Evolutionary conservation across 2,888 invertebrate genomes (phyloP).

Genomic region (Molorchus minor): DNA sequence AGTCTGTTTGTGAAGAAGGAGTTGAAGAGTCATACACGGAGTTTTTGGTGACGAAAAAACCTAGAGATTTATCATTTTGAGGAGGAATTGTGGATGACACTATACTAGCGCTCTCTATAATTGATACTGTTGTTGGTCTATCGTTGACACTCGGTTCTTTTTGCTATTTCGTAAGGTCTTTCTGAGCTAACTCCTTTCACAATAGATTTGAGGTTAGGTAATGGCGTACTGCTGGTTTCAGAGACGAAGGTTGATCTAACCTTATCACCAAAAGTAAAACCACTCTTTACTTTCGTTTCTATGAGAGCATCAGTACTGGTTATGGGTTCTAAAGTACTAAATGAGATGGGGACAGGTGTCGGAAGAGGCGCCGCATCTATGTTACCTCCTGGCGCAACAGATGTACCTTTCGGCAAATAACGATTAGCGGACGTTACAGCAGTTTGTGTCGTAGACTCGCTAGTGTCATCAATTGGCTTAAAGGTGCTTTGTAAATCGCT

Average conservation of each 20-base stretch:
- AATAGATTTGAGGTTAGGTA: neutral
- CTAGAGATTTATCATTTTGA: neutral
- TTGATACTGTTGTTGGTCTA: neutral
- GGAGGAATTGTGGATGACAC: neutral
- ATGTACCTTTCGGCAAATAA: too few species aligned
- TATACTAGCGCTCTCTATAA: neutral
- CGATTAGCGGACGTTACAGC: too few species aligned
- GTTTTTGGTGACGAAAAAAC: constrained; percentile 39
- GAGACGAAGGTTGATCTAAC: neutral
- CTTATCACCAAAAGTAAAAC: neutral
- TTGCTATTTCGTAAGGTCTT: neutral
- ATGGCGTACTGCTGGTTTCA: neutral
- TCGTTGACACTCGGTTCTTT: neutral
- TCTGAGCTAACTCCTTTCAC: neutral
- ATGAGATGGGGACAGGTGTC: too few species aligned
- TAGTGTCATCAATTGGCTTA: too few species aligned
- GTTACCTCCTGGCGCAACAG: too few species aligned
- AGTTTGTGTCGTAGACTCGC: too few species aligned
- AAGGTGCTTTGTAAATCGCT: constrained; percentile 14
- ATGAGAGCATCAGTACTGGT: too few species aligned
- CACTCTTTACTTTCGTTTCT: too few species aligned
- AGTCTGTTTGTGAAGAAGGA: constrained; percentile 8
- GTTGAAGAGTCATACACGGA: constrained; percentile 10
- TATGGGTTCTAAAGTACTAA: too few species aligned
- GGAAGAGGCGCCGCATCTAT: too few species aligned